Evolutionary conservation across 2,888 invertebrate species (phyloP), one percentile per base, ranked within the genome.

Genomic region (Ypsolopha scabrella): DNA sequence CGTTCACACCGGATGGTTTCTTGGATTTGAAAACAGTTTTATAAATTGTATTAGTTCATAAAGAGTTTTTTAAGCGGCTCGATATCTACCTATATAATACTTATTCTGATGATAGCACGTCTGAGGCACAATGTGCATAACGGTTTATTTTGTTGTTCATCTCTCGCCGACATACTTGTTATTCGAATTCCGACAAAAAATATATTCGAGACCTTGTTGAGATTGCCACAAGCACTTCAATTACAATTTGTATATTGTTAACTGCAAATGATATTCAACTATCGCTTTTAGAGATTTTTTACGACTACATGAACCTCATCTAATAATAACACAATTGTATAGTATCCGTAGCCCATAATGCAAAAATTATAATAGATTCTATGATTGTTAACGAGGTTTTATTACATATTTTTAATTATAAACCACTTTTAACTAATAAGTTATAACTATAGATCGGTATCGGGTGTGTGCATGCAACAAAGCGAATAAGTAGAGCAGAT

Each of bases 91-190:
- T 3, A 24, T 3, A 24, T 24, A 72, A 70, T 69, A 70, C 71
- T 65, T 63, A 64, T 65, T 64, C 24, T 57, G 63, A 62, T 63
- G 65, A 62, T 63, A 59, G 67, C 76, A 77, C 77, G 77, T 74
- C 67, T 67, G 56, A 65, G 67, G 66, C 67, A 75, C 76, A 76
- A 75, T 75, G 72, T 69, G 61, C 58, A 63, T 79, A 80, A 79
- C 80, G 78, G 80, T 75, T 62, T 58, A 58, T 67, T 65, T 8
- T 35, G 35, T 41, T 43, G 41, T 49, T 35, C 39, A 34, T 41
- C 11, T 24, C 24, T 50, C 38, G 44, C 37, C 44, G 41, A 13
- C 48, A 34, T 9, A 47, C 45, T 51, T 47, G 14, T 35, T 36
- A 13, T 68, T 58, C 60, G 63, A 64, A 71, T 63, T 67, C 65